A percentile compares a stretch with the other conserved stretches of the same genome.
Evolutionary conservation across 2,888 invertebrate species (phyloP).

Genomic region (Chrysopilus asiliformis): DNA sequence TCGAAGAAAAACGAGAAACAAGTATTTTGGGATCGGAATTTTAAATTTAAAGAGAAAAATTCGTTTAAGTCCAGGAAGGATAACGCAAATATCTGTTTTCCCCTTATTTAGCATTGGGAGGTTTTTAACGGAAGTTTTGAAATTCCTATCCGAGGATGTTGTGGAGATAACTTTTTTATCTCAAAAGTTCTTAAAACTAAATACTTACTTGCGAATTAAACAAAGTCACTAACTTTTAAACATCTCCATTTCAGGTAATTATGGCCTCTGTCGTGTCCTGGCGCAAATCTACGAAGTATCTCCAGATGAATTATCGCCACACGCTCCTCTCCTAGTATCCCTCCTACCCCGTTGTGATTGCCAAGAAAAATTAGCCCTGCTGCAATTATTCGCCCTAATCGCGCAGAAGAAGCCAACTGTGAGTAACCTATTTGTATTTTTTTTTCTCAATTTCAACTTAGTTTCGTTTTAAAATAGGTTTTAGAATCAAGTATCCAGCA

Average conservation of each 20-base stretch:
- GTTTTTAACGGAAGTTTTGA: too few species aligned
- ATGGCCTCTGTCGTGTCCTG: slow-evolving; percentile 72
- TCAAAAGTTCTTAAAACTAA: too few species aligned
- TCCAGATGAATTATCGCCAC: slow-evolving; percentile 71
- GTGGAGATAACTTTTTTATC: too few species aligned
- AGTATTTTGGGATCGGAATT: too few species aligned
- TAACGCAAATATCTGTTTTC: too few species aligned
- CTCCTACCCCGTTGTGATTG: slow-evolving; percentile 72
- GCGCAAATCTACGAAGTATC: slow-evolving; percentile 85
- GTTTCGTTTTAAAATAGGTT: slow-evolving; percentile 37
- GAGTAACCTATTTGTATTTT: slow-evolving; percentile 20
- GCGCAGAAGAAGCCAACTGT: slow-evolving; percentile 68
- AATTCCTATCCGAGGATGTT: too few species aligned
- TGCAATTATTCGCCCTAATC: slow-evolving; percentile 70
- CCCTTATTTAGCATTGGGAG: too few species aligned
- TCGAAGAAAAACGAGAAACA: too few species aligned
- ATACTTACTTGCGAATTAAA: too few species aligned
- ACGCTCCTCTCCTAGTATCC: slow-evolving; percentile 63
- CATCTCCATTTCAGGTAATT: slow-evolving; percentile 54
- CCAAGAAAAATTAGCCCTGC: slow-evolving; percentile 70
- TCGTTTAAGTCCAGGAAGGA: too few species aligned
- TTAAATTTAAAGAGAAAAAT: too few species aligned
- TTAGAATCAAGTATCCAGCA: slow-evolving; percentile 71
- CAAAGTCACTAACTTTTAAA: too few species aligned
- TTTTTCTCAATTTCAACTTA: background rate